Conservation (phyloP, 2,888 invertebrate genomes). For the Philereme vetulata region DNA sequence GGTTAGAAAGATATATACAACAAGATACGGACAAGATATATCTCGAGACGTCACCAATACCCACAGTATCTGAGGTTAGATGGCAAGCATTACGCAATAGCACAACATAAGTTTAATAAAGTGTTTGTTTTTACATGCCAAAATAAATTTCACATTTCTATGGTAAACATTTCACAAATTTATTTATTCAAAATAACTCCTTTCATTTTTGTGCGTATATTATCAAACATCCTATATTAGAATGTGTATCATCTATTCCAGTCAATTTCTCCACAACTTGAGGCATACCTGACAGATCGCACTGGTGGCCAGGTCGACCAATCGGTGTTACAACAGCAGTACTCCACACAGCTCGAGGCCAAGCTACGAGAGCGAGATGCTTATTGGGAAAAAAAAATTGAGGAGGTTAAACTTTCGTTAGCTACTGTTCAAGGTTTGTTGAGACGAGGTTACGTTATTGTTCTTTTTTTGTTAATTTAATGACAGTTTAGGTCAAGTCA, state of each 20-base stretch:
- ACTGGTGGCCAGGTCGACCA: conserved; percentile 72
- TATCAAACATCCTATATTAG: no score
- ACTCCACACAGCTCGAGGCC: conserved; percentile 83
- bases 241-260: conserved; percentile 47
- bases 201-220: no score
- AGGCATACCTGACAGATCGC: conserved; percentile 72
- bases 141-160: no score
- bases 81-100: no score
- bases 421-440: conserved; percentile 87
- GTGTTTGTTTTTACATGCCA: no score
- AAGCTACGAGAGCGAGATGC: conserved; percentile 84
- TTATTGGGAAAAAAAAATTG: conserved; percentile 85
- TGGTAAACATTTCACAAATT: no score
- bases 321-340: conserved; percentile 81
- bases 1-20: no score
- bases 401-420: conserved; percentile 81
- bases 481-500: not conserved
- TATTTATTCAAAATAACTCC: no score
- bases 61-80: no score
- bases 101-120: no score
- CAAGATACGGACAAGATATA: no score
- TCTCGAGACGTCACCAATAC: no score
- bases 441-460: conserved; percentile 14
- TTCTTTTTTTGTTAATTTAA: conserved; percentile 1
- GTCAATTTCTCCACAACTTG: conserved; percentile 78